Evolutionary conservation across 2,113 vertebrate species (phyloP).

Genomic region (Forbesichthys agassizii): DNA sequence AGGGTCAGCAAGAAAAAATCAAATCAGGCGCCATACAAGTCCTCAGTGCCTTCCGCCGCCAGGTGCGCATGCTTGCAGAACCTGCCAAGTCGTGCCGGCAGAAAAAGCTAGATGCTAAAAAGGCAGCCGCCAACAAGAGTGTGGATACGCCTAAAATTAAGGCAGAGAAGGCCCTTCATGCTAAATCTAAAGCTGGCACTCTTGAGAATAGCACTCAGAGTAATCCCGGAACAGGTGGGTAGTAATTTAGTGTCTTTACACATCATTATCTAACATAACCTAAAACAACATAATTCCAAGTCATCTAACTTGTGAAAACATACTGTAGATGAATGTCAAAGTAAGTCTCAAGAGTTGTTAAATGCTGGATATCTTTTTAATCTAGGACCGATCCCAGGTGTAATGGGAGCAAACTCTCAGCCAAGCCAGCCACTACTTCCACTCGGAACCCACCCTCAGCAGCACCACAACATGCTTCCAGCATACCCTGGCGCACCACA

Average conservation of each 20-base stretch:
- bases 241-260: slow-evolving; percentile 4
- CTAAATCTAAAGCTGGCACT: slow-evolving; percentile 80
- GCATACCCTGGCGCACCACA: slow-evolving; percentile 78
- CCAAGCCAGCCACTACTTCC: slow-evolving; percentile 65
- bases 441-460: slow-evolving; percentile 67
- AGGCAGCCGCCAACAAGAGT: slow-evolving; percentile 85
- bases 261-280: too few species aligned
- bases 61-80: slow-evolving; percentile 92
- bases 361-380: slow-evolving; percentile 12
- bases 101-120: slow-evolving; percentile 92
- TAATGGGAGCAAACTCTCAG: slow-evolving; percentile 51
- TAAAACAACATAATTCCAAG: too few species aligned
- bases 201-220: slow-evolving; percentile 69
- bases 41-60: slow-evolving; percentile 88
- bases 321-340: too few species aligned
- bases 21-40: slow-evolving; percentile 91
- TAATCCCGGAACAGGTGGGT: slow-evolving; percentile 66
- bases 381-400: slow-evolving; percentile 60
- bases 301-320: too few species aligned
- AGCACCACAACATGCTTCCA: slow-evolving; percentile 73
- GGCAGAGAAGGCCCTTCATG: slow-evolving; percentile 82
- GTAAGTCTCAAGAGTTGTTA: too few species aligned
- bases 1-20: slow-evolving; percentile 91
- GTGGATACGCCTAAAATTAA: slow-evolving; percentile 81
- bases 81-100: slow-evolving; percentile 93